phyloP scores from a whole-genome alignment of 1,140 invertebrate species.

The Neelides sp. region DNA sequence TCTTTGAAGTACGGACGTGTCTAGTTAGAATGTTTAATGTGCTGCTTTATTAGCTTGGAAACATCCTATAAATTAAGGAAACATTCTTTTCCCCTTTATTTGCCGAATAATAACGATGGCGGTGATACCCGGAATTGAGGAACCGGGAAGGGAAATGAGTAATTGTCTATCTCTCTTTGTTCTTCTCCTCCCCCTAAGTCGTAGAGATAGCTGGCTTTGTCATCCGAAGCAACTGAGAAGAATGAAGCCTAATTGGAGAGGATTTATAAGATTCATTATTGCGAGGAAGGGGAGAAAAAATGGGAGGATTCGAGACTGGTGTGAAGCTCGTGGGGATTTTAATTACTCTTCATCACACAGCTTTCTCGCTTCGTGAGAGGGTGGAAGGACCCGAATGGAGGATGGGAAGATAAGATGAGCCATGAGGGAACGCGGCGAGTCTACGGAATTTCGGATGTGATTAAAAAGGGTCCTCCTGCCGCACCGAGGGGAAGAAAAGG shows the following conservation, averaged over 20 bases:
- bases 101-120: too few relatives aligned
- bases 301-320: slow-evolving; percentile 8
- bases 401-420: not conserved
- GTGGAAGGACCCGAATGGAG: slow-evolving; percentile 8
- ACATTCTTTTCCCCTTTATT: too few relatives aligned
- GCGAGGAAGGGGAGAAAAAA: not conserved
- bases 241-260: slow-evolving; percentile 17
- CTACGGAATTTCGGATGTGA: slow-evolving; percentile 9
- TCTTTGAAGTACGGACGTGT: too few relatives aligned
- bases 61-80: too few relatives aligned
- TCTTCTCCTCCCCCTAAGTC: too few relatives aligned
- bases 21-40: too few relatives aligned
- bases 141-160: too few relatives aligned
- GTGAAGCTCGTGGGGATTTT: slow-evolving; percentile 30
- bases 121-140: too few relatives aligned
- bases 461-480: slow-evolving; percentile 5
- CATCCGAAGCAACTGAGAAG: too few relatives aligned
- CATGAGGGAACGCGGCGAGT: not conserved
- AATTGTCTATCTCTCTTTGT: too few relatives aligned
- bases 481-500: not conserved
- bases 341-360: slow-evolving; percentile 29
- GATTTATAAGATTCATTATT: slow-evolving; percentile 16
- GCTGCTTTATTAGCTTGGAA: too few relatives aligned
- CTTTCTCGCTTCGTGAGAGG: slow-evolving; percentile 15
- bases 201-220: too few relatives aligned